Percentiles rank a stretch among this genome's conserved stretches.
Conservation (phyloP, 2,113 vertebrate species). For the Peromyscus maniculatus region DNA sequence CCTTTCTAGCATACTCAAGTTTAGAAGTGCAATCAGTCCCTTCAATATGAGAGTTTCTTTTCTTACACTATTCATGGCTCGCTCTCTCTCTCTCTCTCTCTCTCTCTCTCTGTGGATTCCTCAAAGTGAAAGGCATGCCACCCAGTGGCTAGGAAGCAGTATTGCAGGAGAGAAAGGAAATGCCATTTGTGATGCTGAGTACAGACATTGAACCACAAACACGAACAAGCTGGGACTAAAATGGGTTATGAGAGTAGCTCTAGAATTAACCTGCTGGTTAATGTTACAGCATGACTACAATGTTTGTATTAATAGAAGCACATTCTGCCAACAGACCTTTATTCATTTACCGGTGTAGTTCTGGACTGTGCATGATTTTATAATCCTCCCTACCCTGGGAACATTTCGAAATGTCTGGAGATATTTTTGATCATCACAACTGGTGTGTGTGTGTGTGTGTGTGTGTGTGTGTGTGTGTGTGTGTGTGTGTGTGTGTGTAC, state of each 20-base stretch:
- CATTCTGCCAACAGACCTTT: not conserved
- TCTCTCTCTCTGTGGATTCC: not conserved
- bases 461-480: too few species aligned
- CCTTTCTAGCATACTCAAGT: not conserved
- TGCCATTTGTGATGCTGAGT: not conserved
- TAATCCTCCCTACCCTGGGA: too few species aligned
- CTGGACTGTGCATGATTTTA: not conserved
- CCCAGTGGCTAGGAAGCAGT: conserved; percentile 75
- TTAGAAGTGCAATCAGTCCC: not conserved
- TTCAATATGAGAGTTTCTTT: not conserved
- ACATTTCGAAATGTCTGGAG: conserved; percentile 18
- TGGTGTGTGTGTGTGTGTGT: not conserved
- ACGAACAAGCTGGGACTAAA: conserved; percentile 1
- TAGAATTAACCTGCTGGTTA: conserved; percentile 57
- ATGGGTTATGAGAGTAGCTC: conserved; percentile 13
- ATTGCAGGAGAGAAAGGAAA: conserved; percentile 76
- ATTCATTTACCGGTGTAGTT: not conserved
- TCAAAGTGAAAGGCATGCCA: conserved; percentile 75
- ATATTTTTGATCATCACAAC: conserved; percentile 10
- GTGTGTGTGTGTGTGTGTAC: not conserved
- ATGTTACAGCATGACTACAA: not conserved
- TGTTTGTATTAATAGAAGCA: conserved; percentile 42
- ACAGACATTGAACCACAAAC: not conserved
- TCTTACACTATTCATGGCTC: not conserved
- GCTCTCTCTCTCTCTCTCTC: too few species aligned